Percentiles rank a stretch among this genome's conserved stretches.
phyloP scores from a whole-genome alignment of 1,140 invertebrate species.

The Drosophila albomicans region DNA sequence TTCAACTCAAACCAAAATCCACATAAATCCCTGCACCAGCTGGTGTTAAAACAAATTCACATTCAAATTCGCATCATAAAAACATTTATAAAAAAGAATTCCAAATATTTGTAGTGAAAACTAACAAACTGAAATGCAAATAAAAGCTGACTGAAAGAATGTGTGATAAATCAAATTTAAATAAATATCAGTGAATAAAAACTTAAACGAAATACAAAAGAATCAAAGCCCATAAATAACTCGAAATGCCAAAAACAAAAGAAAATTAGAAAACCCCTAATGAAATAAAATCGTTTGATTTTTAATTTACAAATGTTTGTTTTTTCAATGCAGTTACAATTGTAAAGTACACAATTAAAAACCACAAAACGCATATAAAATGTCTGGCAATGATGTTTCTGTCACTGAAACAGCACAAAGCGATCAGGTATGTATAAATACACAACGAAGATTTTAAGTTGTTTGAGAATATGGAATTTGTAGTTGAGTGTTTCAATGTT shows the following conservation, averaged over 20 bases:
- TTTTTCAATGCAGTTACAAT: conserved; percentile 40
- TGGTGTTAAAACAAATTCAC: conserved; percentile 10
- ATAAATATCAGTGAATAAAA: conserved; percentile 31
- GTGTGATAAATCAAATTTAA: conserved; percentile 56
- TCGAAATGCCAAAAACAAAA: conserved; percentile 26
- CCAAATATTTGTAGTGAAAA: conserved; percentile 16
- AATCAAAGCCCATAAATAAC: conserved; percentile 36
- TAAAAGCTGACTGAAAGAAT: conserved; percentile 25
- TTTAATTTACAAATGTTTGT: conserved; percentile 21
- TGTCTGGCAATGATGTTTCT: conserved; percentile 76
- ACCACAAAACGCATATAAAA: conserved; percentile 49
- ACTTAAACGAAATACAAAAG: conserved; percentile 23
- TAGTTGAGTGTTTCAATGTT: no score
- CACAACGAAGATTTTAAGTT: neutral
- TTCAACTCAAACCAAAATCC: neutral
- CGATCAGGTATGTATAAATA: conserved; percentile 72
- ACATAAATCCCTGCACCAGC: conserved; percentile 19
- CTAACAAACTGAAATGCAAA: conserved; percentile 12
- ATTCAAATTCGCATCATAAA: conserved; percentile 8
- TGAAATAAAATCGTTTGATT: conserved; percentile 28
- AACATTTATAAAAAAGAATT: conserved; percentile 22
- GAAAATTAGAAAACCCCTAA: conserved; percentile 28
- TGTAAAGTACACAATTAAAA: conserved; percentile 28
- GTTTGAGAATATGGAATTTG: neutral
- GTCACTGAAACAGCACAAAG: conserved; percentile 76